A percentile compares a stretch with the other conserved stretches of the same genome.
Conservation (phyloP, 2,888 invertebrate genomes). For the Cephus spinipes region DNA sequence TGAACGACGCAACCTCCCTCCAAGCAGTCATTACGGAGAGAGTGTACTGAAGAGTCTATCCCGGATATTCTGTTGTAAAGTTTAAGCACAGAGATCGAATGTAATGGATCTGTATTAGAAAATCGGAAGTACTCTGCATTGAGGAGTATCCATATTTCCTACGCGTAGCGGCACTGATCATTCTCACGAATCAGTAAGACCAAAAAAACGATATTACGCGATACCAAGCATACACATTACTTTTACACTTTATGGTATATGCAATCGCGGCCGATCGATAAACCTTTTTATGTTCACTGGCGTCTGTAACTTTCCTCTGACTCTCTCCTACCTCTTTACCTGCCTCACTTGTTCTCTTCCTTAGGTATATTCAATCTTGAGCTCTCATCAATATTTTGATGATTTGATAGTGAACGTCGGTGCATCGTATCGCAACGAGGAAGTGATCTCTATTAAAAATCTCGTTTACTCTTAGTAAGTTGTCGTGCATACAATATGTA, state of each 20-base stretch:
- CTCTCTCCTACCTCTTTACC: background rate
- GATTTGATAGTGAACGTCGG: background rate
- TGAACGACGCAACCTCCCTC: conserved; percentile 46
- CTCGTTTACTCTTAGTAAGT: conserved; percentile 29
- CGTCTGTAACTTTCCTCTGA: background rate
- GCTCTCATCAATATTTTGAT: background rate
- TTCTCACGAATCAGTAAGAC: background rate
- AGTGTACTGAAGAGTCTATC: conserved; percentile 50
- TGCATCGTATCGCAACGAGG: background rate
- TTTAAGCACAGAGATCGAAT: conserved; percentile 36
- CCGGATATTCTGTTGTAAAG: conserved; percentile 55
- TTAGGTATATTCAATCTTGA: background rate
- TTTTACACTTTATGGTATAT: background rate
- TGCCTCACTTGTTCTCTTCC: background rate
- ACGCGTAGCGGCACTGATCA: background rate
- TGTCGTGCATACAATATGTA: conserved; percentile 39
- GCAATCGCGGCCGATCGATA: background rate
- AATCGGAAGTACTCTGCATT: background rate
- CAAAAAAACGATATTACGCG: background rate
- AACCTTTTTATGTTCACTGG: background rate
- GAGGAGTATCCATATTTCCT: background rate
- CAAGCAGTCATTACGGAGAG: conserved; percentile 41
- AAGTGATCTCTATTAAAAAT: background rate
- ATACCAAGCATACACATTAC: background rate
- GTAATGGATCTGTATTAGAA: background rate